Evolutionary conservation across 2,113 vertebrate genomes (phyloP).

Genomic region (Pachyramphus minor): DNA sequence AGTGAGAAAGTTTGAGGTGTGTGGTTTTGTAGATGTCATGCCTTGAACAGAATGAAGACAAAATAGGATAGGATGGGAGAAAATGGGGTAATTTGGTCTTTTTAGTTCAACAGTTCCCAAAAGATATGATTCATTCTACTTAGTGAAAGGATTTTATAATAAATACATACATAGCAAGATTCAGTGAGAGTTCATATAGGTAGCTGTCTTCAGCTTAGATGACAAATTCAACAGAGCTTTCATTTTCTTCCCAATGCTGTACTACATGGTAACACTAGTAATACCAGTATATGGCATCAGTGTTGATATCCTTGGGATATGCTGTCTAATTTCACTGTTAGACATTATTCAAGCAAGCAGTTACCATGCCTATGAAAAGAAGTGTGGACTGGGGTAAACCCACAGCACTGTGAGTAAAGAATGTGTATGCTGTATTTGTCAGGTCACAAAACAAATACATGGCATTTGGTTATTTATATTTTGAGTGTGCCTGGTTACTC

Average conservation of each 20-base stretch:
- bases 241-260: not conserved
- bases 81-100: not conserved
- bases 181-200: not conserved
- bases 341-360: not conserved
- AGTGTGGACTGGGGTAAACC: not conserved
- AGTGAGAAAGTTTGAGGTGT: not conserved
- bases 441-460: not conserved
- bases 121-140: not conserved
- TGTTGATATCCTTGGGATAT: not conserved
- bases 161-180: not conserved
- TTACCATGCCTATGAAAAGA: not conserved
- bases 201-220: not conserved
- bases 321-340: not conserved
- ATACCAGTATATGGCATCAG: not conserved
- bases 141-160: not conserved
- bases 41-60: not conserved
- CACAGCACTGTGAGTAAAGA: not conserved
- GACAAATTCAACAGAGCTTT: not conserved
- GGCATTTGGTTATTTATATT: not conserved
- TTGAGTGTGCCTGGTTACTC: not conserved
- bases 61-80: not conserved
- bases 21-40: not conserved
- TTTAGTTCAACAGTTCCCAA: not conserved
- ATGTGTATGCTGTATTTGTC: not conserved
- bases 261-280: not conserved